Evolutionary conservation across 2,797 vertebrate genomes (phyloP), one percentile per base, ranked within the genome.

Genomic region (Phylloscopus collybita): DNA sequence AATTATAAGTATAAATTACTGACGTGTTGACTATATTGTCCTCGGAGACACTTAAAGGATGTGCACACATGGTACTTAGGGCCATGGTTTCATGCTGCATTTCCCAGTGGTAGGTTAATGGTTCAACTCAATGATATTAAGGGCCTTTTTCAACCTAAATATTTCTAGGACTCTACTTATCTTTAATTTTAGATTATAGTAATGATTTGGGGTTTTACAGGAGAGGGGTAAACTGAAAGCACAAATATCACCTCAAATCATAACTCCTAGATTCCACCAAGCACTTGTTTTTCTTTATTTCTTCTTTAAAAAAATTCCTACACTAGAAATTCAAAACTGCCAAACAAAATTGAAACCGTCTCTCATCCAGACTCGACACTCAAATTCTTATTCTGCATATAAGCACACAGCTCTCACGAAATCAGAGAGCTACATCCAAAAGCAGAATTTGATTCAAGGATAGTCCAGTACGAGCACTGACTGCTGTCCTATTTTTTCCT

Each of bases 181-280:
- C 13, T 54, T 87, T 59, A 45, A 65, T 26, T 80, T 88, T 80
- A 80, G 15, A 56, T 61, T 36, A 70, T 5, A 61, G 34, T 17
- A 80, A 38, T 11, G 6, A 3, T 16, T 87, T 71, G 11, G 4
- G 9, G 6, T 17, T 42, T 84, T 54, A 72, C 0, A 0, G 5
- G 13, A 51, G 18, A 34, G 4, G 3, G 4, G 20, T 78, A 83
- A 65, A 76, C 5, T 69, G 90, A 74, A 69, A 86, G n/a, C 14
- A 53, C 40, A 80, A 80, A 56, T 51, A 47, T 22, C 66, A n/a
- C 44, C 27, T 80, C 8, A 40, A 86, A 70, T 38, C 8, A 2
- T 59, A 86, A 54, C 2, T 73, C 27, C 11, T 40, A 59, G 47
- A 4, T 13, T 86, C 7, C 56, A 76, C 26, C 23, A 88, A 76